These are phyloP conservation scores for Drosophila anomalata DNA, from an alignment of 2,888 invertebrate species.

Conservation along the genomic window DNA sequence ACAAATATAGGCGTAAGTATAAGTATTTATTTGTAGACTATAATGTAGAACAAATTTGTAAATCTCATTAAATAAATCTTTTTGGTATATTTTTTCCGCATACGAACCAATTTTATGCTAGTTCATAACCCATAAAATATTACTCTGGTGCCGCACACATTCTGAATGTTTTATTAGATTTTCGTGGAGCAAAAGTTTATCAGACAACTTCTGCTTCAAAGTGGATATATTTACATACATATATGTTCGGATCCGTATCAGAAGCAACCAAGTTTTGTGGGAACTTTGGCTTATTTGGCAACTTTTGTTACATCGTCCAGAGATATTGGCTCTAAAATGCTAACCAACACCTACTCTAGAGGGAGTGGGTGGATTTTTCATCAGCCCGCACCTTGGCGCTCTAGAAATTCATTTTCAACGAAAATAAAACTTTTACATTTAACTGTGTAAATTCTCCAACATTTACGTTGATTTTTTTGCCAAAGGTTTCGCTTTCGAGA, in stretches of 20 bases:
- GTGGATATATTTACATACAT: conserved; percentile 17
- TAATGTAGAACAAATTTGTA: not conserved
- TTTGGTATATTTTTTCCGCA: conserved; percentile 1
- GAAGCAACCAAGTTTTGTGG: conserved; percentile 26
- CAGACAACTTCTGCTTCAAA: conserved; percentile 26
- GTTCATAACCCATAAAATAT: conserved; percentile 57
- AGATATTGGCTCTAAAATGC: conserved; percentile 53
- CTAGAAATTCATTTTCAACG: conserved; percentile 73
- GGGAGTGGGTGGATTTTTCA: conserved; percentile 34
- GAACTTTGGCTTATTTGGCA: conserved; percentile 38
- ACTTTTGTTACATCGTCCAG: conserved; percentile 39
- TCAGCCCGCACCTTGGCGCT: conserved; percentile 56
- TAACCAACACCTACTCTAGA: conserved; percentile 47
- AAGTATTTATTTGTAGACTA: not conserved
- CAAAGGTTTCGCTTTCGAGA: conserved; percentile 27
- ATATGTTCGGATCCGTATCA: conserved; percentile 17
- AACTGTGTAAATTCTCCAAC: conserved; percentile 78
- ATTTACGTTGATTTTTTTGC: conserved; percentile 53
- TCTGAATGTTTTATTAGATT: conserved; percentile 49
- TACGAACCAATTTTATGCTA: conserved; percentile 6
- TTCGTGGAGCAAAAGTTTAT: conserved; percentile 44
- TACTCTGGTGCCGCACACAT: conserved; percentile 31
- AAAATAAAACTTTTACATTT: conserved; percentile 80
- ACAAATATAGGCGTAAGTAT: not conserved
- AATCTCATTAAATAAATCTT: conserved; percentile 4